Conservation (phyloP, 2,888 invertebrate genomes). For the Euplagia quadripunctaria region DNA sequence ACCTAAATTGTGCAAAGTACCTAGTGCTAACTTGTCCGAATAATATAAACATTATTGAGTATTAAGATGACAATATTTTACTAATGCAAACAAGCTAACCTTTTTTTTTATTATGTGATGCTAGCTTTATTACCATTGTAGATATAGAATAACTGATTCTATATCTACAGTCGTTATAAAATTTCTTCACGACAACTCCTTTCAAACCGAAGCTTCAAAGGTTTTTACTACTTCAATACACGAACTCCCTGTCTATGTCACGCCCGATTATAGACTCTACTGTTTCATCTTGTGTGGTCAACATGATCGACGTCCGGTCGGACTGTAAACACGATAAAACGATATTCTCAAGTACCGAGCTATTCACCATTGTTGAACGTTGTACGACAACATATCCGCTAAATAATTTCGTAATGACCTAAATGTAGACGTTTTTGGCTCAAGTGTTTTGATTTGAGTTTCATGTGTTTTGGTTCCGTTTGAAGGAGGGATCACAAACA, state of each 20-base stretch:
- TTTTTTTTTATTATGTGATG: no score
- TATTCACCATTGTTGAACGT: constrained; percentile 34
- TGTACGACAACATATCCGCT: constrained; percentile 49
- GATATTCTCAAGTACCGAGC: constrained; percentile 6
- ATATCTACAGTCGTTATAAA: not conserved
- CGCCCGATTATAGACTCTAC: not conserved
- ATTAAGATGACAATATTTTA: no score
- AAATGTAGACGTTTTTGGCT: constrained; percentile 55
- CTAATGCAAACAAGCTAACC: no score
- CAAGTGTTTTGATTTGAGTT: constrained; percentile 20
- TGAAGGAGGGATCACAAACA: constrained; percentile 9
- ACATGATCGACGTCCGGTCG: constrained; percentile 17
- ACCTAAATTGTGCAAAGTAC: no score
- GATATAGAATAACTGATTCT: no score
- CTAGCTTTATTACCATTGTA: no score
- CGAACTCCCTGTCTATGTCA: not conserved
- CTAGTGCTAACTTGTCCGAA: no score
- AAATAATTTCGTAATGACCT: constrained; percentile 53
- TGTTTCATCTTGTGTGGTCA: constrained; percentile 23
- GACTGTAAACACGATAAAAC: constrained; percentile 47
- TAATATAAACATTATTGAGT: no score
- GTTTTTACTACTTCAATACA: not conserved
- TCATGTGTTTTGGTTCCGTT: constrained; percentile 10
- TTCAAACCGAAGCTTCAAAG: constrained; percentile 8
- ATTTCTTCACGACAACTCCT: not conserved